Evolutionary conservation across 2,888 invertebrate genomes (phyloP).

Genomic region (Temnothorax rugatulus): DNA sequence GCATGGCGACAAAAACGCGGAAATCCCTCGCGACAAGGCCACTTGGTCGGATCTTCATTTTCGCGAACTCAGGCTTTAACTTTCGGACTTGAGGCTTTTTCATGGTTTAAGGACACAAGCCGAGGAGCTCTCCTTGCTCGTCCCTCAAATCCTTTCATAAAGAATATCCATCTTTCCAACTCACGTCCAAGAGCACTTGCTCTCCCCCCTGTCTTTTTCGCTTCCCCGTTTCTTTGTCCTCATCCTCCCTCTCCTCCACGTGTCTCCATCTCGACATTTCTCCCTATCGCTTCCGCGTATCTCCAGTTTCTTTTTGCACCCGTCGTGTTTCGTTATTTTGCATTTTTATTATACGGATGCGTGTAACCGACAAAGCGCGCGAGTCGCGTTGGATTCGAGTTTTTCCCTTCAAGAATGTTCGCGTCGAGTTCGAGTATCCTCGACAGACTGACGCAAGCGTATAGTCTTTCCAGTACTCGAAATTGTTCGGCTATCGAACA

Average conservation of each 20-base stretch:
- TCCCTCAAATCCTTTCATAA: conserved; percentile 81
- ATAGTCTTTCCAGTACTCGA: conserved; percentile 5
- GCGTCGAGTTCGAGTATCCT: conserved; percentile 32
- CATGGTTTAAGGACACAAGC: conserved; percentile 81
- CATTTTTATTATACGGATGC: conserved; percentile 9
- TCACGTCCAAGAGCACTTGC: conserved; percentile 50
- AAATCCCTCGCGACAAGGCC: conserved; percentile 64
- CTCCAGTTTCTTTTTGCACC: conserved; percentile 9
- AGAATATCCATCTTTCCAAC: conserved; percentile 75
- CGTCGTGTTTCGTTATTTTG: conserved; percentile 12
- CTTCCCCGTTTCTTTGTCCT: conserved; percentile 26
- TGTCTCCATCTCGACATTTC: conserved; percentile 14
- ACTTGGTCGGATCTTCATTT: conserved; percentile 78
- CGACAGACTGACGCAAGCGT: conserved; percentile 22
- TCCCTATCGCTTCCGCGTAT: conserved; percentile 29
- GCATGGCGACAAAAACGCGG: conserved; percentile 28
- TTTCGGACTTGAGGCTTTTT: conserved; percentile 81
- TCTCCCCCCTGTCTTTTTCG: conserved; percentile 22
- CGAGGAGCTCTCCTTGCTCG: conserved; percentile 78
- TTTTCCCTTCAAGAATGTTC: conserved; percentile 26
- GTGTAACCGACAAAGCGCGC: conserved; percentile 16
- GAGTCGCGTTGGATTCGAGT: conserved; percentile 39
- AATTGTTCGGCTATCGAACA: conserved; percentile 13
- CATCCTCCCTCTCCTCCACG: conserved; percentile 8
- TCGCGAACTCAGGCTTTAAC: conserved; percentile 79